phyloP scores from a whole-genome alignment of 2,797 vertebrate genomes.

The Enteromius anoplus region DNA sequence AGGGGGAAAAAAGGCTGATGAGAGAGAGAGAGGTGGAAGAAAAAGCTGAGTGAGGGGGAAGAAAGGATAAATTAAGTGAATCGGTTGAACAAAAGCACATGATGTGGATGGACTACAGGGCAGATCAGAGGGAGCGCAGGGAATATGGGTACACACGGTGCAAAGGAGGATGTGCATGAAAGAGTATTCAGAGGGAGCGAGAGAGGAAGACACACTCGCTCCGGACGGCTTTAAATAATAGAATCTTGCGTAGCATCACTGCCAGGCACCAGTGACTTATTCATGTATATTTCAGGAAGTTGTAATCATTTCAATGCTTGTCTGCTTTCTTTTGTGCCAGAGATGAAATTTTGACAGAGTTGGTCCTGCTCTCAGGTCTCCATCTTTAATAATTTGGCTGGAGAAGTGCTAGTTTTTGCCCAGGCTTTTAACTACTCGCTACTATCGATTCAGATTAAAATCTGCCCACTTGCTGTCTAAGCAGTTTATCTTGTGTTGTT shows the following conservation, averaged over 20 bases:
- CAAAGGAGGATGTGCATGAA: slow-evolving; percentile 49
- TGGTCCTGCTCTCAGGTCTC: slow-evolving; percentile 73
- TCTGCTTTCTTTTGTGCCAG: slow-evolving; percentile 70
- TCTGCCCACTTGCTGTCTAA: background rate
- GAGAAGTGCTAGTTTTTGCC: slow-evolving; percentile 17
- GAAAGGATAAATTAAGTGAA: slow-evolving; percentile 5
- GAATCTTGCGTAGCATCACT: slow-evolving; percentile 61
- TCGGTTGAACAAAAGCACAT: slow-evolving; percentile 32
- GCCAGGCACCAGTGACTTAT: slow-evolving; percentile 67
- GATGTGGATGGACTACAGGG: slow-evolving; percentile 38
- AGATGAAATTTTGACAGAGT: slow-evolving; percentile 80
- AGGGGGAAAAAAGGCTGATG: slow-evolving; percentile 51
- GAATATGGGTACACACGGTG: background rate
- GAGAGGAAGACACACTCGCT: slow-evolving; percentile 45
- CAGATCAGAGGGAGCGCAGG: slow-evolving; percentile 26
- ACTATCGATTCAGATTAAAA: background rate
- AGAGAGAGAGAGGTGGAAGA: slow-evolving; percentile 11
- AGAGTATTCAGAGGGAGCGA: slow-evolving; percentile 31
- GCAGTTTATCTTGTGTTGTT: background rate
- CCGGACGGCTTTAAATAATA: slow-evolving; percentile 74
- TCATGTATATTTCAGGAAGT: slow-evolving; percentile 78
- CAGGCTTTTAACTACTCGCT: background rate
- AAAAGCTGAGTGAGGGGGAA: background rate
- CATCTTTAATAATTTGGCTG: slow-evolving; percentile 75
- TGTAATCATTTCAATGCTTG: slow-evolving; percentile 75